A percentile compares a stretch with the other conserved stretches of the same genome.
Evolutionary conservation across 2,797 vertebrate genomes (phyloP).

Genomic region (Pterois miles): DNA sequence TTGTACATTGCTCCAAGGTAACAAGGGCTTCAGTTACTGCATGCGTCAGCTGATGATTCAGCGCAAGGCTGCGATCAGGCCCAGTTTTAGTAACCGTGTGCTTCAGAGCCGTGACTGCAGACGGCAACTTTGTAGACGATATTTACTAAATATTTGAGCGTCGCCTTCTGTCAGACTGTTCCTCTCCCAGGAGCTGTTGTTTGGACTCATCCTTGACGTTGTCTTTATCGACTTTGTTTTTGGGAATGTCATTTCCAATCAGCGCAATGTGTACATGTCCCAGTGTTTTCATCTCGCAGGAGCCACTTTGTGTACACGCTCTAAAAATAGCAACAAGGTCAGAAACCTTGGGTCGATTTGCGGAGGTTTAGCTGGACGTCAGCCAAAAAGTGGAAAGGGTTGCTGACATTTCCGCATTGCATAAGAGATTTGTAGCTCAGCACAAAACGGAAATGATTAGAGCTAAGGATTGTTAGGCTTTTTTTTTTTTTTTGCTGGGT

Average conservation of each 20-base stretch:
- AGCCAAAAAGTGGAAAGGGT: slow-evolving; percentile 48
- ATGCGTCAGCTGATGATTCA: slow-evolving; percentile 64
- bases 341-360: slow-evolving; percentile 42
- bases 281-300: slow-evolving; percentile 1
- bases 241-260: slow-evolving; percentile 28
- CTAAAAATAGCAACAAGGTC: slow-evolving; percentile 58
- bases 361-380: slow-evolving; percentile 50
- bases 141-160: slow-evolving; percentile 45
- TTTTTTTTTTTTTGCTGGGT: slow-evolving; percentile 11
- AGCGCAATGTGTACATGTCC: not conserved
- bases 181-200: not conserved
- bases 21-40: slow-evolving; percentile 15
- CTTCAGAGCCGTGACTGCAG: slow-evolving; percentile 15
- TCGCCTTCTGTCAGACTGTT: slow-evolving; percentile 24
- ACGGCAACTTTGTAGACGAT: slow-evolving; percentile 19
- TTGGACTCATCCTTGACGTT: slow-evolving; percentile 1
- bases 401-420: slow-evolving; percentile 47
- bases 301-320: slow-evolving; percentile 5
- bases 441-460: slow-evolving; percentile 42
- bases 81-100: slow-evolving; percentile 36
- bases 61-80: slow-evolving; percentile 36
- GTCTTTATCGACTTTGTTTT: slow-evolving; percentile 29
- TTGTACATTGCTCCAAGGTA: slow-evolving; percentile 30
- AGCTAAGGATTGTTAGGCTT: slow-evolving; percentile 9
- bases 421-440: slow-evolving; percentile 55